Conservation (phyloP, 1,140 invertebrate species). For the Neodiprion pinetum region DNA sequence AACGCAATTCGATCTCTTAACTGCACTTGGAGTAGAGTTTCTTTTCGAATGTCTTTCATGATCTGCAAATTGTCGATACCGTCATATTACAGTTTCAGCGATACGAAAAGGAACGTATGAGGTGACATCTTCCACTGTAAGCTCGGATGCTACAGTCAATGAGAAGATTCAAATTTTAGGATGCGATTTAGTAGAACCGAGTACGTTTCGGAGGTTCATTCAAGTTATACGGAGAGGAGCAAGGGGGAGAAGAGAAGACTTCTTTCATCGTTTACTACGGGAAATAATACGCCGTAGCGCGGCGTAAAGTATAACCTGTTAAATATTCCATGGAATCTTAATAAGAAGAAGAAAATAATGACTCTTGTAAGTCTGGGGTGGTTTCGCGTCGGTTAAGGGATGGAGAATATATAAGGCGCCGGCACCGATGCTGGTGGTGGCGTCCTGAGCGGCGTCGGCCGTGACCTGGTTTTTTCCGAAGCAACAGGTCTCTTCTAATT, state of each 20-base stretch:
- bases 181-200: not conserved
- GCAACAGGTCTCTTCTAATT: constrained; percentile 65
- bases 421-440: constrained; percentile 15
- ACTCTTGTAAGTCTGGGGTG: constrained; percentile 56
- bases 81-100: too few relatives aligned
- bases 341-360: constrained; percentile 60
- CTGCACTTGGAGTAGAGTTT: too few relatives aligned
- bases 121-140: too few relatives aligned
- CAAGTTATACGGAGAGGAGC: too few relatives aligned
- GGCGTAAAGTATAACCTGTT: constrained; percentile 37
- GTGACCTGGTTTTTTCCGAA: constrained; percentile 63
- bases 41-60: too few relatives aligned
- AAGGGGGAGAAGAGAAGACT: too few relatives aligned
- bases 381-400: constrained; percentile 29
- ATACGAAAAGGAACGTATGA: too few relatives aligned
- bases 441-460: constrained; percentile 53
- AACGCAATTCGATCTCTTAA: too few relatives aligned
- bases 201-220: too few relatives aligned
- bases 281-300: not conserved
- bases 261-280: not conserved
- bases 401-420: constrained; percentile 36
- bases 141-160: not conserved
- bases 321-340: constrained; percentile 44
- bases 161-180: not conserved
- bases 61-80: too few relatives aligned